Percentiles rank a stretch among this genome's conserved stretches.
Conservation (phyloP, 2,113 vertebrate species). For the Entelurus aequoreus region DNA sequence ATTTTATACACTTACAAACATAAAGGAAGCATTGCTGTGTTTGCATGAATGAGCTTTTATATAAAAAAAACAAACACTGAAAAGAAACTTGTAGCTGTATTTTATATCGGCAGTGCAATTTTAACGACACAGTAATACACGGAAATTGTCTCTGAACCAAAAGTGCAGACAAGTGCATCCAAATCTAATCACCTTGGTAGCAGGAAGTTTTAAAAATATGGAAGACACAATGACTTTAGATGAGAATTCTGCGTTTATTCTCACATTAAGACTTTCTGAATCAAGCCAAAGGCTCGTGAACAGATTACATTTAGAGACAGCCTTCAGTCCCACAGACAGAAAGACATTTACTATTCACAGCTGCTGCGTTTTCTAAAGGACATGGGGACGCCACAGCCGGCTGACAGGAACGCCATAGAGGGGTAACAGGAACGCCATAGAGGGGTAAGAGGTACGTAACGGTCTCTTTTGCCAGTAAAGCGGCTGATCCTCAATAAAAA, state of each 20-base stretch:
- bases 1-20: neutral
- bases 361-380: neutral
- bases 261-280: conserved; percentile 18
- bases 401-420: neutral
- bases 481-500: neutral
- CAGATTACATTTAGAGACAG: neutral
- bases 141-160: too few relatives aligned
- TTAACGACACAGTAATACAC: too few relatives aligned
- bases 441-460: too few relatives aligned
- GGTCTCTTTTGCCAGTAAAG: neutral
- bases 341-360: conserved; percentile 11
- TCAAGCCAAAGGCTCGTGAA: neutral
- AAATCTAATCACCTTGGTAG: neutral
- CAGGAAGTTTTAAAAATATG: neutral
- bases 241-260: conserved; percentile 48
- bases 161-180: too few relatives aligned
- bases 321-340: conserved; percentile 4
- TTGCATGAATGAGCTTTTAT: conserved; percentile 31
- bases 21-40: conserved; percentile 2
- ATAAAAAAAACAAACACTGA: conserved; percentile 13
- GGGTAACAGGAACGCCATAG: neutral
- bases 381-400: conserved; percentile 8
- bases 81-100: too few relatives aligned
- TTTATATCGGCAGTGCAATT: too few relatives aligned
- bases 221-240: neutral